Conservation (phyloP, 2,888 invertebrate genomes). For the Sycophila texana region DNA sequence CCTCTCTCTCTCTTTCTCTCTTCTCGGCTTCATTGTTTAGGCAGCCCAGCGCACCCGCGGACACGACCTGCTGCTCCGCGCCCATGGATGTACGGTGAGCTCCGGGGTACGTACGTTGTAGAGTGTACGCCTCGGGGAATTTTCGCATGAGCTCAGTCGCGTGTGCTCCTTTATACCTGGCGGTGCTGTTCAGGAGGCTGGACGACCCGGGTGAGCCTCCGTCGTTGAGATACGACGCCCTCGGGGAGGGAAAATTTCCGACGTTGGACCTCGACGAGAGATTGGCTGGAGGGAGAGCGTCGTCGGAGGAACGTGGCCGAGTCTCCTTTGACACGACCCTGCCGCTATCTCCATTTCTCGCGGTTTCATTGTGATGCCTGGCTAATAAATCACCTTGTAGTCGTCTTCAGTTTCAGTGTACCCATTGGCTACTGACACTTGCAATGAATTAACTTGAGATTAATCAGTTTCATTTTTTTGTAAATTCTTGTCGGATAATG, state of each 20-base stretch:
- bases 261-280: background rate
- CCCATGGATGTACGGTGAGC: background rate
- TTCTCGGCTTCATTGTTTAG: background rate
- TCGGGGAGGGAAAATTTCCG: background rate
- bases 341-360: conserved; percentile 18
- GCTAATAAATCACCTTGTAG: too few species aligned
- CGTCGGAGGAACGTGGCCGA: background rate
- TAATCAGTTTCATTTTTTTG: too few species aligned
- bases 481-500: too few species aligned
- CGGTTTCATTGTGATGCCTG: background rate
- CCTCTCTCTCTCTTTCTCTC: conserved; percentile 6
- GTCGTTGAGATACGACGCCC: background rate
- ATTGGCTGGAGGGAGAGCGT: background rate
- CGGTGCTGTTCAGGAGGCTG: background rate
- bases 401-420: too few species aligned
- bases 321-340: conserved; percentile 11
- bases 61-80: background rate
- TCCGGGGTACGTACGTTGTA: background rate
- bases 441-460: too few species aligned
- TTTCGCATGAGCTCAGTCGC: too few species aligned
- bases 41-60: background rate
- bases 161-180: too few species aligned
- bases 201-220: background rate
- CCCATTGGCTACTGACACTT: too few species aligned
- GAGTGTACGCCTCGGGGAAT: too few species aligned